phyloP scores from a whole-genome alignment of 2,888 invertebrate genomes.

The Carcina quercana region DNA sequence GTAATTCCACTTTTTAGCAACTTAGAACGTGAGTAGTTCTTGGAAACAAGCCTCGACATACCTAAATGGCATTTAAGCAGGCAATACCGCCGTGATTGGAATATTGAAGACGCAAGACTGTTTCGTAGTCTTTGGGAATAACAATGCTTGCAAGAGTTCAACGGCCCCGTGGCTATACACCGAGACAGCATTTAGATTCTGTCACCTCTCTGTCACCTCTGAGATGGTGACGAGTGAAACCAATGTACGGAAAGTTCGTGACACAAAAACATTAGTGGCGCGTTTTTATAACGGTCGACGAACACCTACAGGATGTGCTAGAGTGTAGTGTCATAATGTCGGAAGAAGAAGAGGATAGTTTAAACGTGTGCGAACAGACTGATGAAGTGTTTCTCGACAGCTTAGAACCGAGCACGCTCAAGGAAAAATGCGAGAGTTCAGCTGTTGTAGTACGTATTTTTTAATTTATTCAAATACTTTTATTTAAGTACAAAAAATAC shows the following conservation, averaged over 20 bases:
- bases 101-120: slow-evolving; percentile 37
- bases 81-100: slow-evolving; percentile 48
- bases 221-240: slow-evolving; percentile 28
- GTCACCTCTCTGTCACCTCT: slow-evolving; percentile 35
- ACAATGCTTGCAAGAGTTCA: slow-evolving; percentile 59
- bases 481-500: too few species aligned
- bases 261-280: neutral
- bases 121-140: slow-evolving; percentile 61
- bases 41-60: slow-evolving; percentile 15
- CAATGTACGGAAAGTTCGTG: too few species aligned
- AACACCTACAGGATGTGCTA: too few species aligned
- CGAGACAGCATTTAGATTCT: slow-evolving; percentile 33
- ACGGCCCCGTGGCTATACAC: slow-evolving; percentile 54
- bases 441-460: too few species aligned
- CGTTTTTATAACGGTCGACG: neutral
- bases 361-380: slow-evolving; percentile 45
- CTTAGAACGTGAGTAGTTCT: too few species aligned
- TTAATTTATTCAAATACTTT: too few species aligned
- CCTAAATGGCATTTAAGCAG: slow-evolving; percentile 44
- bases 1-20: too few species aligned
- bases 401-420: slow-evolving; percentile 46
- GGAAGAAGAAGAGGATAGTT: slow-evolving; percentile 52
- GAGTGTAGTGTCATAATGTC: slow-evolving; percentile 49
- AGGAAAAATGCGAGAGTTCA: too few species aligned
- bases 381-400: slow-evolving; percentile 57